These are phyloP conservation scores for Verasper variegatus DNA, from an alignment of 2,113 vertebrate genomes.

Conservation along the genomic window DNA sequence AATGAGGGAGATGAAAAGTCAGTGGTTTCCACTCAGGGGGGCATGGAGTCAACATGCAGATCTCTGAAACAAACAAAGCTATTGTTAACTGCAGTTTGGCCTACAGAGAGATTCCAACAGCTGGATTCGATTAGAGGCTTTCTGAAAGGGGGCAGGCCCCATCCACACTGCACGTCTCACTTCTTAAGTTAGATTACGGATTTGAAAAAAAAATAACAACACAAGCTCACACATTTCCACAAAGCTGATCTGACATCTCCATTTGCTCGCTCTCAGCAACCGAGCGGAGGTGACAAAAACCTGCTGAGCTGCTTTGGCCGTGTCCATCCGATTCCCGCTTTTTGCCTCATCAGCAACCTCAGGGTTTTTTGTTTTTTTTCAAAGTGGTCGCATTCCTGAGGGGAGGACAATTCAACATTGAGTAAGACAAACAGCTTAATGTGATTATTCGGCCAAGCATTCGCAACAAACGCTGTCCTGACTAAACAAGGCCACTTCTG, in stretches of 20 bases:
- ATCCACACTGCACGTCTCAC: slow-evolving; percentile 39
- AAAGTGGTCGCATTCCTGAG: slow-evolving; percentile 6
- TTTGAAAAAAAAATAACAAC: not conserved
- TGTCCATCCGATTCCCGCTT: not conserved
- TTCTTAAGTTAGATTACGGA: slow-evolving; percentile 16
- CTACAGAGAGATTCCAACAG: slow-evolving; percentile 65
- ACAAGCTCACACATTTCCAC: slow-evolving; percentile 5
- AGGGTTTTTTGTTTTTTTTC: not conserved
- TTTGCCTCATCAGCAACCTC: slow-evolving; percentile 26
- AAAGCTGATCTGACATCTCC: slow-evolving; percentile 33
- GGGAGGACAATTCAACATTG: not conserved
- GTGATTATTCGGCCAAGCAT: not conserved
- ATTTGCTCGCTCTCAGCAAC: not conserved
- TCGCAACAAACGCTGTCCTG: not conserved
- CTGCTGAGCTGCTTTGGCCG: not conserved
- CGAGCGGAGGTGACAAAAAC: not conserved
- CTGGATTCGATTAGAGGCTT: slow-evolving; percentile 71
- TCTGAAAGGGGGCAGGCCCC: slow-evolving; percentile 47
- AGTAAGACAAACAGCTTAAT: slow-evolving; percentile 5
- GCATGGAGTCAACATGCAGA: slow-evolving; percentile 36
- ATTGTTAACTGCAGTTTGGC: slow-evolving; percentile 65
- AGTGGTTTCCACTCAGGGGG: slow-evolving; percentile 48
- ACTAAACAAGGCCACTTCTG: not conserved
- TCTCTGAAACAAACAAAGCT: slow-evolving; percentile 57
- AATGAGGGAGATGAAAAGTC: not conserved